A percentile compares a stretch with the other conserved stretches of the same genome.
Evolutionary conservation across 2,113 vertebrate species (phyloP).

Genomic region (Chlorocebus sabaeus): DNA sequence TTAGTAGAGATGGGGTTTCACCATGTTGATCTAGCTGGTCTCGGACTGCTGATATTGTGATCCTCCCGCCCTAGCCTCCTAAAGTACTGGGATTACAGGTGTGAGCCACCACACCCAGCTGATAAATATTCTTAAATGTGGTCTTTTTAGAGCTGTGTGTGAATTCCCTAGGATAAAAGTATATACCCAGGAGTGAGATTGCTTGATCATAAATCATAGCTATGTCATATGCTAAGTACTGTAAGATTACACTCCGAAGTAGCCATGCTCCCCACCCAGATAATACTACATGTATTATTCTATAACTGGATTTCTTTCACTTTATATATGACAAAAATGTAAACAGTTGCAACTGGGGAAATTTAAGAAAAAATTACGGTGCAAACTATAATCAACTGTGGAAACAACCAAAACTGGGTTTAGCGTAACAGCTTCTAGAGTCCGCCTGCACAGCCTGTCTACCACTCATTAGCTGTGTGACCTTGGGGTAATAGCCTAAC

Average conservation of each 20-base stretch:
- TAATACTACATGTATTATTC: background rate
- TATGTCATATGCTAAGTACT: background rate
- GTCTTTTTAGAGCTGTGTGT: background rate
- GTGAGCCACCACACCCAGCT: too few relatives aligned
- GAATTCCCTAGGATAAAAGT: conserved; percentile 5
- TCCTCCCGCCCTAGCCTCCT: too few relatives aligned
- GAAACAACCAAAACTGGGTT: background rate
- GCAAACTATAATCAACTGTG: background rate
- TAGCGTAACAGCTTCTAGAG: background rate
- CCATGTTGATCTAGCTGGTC: too few relatives aligned
- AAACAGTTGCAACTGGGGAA: background rate
- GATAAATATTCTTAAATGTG: too few relatives aligned
- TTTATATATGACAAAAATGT: background rate
- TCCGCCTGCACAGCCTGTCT: background rate
- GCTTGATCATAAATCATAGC: background rate
- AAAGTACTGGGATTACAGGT: too few relatives aligned
- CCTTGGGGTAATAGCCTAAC: background rate
- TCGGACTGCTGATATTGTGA: too few relatives aligned
- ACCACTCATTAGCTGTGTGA: background rate
- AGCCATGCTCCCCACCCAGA: background rate
- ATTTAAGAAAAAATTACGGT: background rate
- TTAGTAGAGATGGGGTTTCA: too few relatives aligned
- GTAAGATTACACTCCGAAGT: background rate
- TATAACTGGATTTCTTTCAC: background rate
- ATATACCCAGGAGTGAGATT: background rate